Base-by-base conservation (phyloP, 2,113 vertebrate genomes). In the Anguilla japonica region DNA sequence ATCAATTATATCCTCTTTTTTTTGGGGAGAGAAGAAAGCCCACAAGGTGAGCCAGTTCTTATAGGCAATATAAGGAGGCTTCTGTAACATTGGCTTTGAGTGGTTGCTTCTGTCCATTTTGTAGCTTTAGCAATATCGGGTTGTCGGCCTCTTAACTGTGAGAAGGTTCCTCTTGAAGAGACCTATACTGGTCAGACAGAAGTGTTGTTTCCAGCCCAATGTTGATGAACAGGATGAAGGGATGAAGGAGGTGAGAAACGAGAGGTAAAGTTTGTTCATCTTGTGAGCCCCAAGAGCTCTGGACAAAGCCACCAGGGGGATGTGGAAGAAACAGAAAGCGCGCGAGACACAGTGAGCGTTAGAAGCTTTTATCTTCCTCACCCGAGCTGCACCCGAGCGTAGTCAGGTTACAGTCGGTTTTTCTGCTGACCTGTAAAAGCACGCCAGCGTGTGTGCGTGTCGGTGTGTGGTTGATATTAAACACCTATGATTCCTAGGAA, bases 131-230 rank as follows among this genome's bases (percentile, higher is more conserved):
- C 26, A 11, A 34, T n/a, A 75, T 26, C 11, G 26, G 11, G 26
- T 75, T 13, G 60, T 84, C 82, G 86, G 87, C 75, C 84, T 53
- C 79, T 84, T 86, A 78, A 13, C 9, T 71, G 63, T 71, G 22
- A 26, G 26, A n/a, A n/a, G n/a, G 71, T 43, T 43, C 13, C 41
- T 43, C 40, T 41, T 60, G 81, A 57, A 82, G 43, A 85, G 87
- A 87, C 53, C 82, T 14, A 89, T 89, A 88, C 88, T 89, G 90
- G 79, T 87, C 89, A 92, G 93, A 94, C 92, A 94, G 86, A 90
- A 89, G 90, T 90, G 91, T 92, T 94, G 94, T 95, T 94, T 93
- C 93, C 93, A 85, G 84, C 90, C 91, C 93, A 91, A 89, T 86
- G 83, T 84, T 82, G 85, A 67, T 92, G 88, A 87, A 75, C 84